Base-by-base conservation (phyloP, 2,888 invertebrate genomes). In the Agrotis ipsilon region DNA sequence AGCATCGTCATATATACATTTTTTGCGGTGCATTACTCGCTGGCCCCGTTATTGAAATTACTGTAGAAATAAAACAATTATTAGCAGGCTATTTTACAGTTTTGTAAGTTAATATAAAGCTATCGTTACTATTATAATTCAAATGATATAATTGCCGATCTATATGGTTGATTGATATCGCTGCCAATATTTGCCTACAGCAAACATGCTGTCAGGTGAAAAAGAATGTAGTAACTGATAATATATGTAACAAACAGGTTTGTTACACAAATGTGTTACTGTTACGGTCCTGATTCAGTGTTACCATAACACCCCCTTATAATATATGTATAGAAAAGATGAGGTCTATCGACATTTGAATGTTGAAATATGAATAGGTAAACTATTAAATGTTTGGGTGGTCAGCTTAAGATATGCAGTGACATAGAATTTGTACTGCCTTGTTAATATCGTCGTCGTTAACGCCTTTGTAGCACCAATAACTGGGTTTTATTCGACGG, bases 231-330 rank as follows among this genome's bases (percentile, higher is more conserved):
- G 48, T 54, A 54, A 32, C 14, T 32, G 27, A 59, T 43, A 24
- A 60, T 14, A 51, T 67, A 68, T 68, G 77, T 81, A 81, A 83
- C 52, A 71, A 67, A 81, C 84, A 5, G 48, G 81, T 83, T 73
- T 67, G 68, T 81, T 81, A 77, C 67, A 69, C 66, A 68, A 68
- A 83, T 70, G 45, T 80, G 57, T 55, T 32, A 55, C 72, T 75
- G 61, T 65, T 55, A 63, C 69, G 49, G 65, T 80, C 62, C 58
- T 71, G 65, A 55, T 72, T 77, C 21, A 60, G 48, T 63, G 60
- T 68, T 83, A 77, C 66, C 70, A 68, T 81, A 79, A 68, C 78
- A 71, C 59, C 68, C 78, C 73, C 54, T 58, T 63, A 52, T 39
- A 39, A 39, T 39, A 39, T 39, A 39, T 39, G 9, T 39, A 39